Evolutionary conservation across 2,113 vertebrate genomes (phyloP).

Genomic region (Python bivittatus): DNA sequence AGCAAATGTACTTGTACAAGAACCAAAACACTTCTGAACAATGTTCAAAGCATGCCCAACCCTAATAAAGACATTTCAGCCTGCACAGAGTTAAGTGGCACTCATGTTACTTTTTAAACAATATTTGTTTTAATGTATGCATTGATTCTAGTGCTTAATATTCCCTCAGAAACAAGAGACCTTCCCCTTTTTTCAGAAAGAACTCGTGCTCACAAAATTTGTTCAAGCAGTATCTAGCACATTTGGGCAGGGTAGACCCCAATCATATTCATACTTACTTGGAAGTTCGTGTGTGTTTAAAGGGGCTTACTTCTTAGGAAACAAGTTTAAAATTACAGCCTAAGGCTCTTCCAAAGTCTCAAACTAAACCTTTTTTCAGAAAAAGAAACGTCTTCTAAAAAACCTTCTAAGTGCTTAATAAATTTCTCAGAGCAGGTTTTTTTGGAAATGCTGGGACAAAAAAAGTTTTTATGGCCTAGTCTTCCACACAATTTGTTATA

Average conservation of each 20-base stretch:
- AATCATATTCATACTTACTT: background rate
- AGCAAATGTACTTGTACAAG: background rate
- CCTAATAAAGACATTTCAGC: background rate
- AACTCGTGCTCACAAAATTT: background rate
- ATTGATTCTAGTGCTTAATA: background rate
- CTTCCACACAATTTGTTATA: background rate
- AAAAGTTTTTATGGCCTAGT: background rate
- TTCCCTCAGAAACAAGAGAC: background rate
- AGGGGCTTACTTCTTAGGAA: background rate
- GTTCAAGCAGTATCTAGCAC: background rate
- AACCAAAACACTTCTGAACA: background rate
- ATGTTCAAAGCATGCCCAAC: background rate
- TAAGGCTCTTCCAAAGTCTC: background rate
- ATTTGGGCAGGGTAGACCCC: background rate
- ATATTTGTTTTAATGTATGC: background rate
- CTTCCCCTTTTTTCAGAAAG: background rate
- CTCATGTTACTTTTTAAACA: background rate
- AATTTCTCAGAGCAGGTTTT: background rate
- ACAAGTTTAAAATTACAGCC: background rate
- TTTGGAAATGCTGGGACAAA: background rate
- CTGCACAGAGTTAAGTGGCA: background rate
- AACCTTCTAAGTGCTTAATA: background rate
- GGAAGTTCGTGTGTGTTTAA: background rate
- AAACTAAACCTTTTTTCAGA: background rate
- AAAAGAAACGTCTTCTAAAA: background rate